phyloP scores from a whole-genome alignment of 2,888 invertebrate species.

The Arge pagana region DNA sequence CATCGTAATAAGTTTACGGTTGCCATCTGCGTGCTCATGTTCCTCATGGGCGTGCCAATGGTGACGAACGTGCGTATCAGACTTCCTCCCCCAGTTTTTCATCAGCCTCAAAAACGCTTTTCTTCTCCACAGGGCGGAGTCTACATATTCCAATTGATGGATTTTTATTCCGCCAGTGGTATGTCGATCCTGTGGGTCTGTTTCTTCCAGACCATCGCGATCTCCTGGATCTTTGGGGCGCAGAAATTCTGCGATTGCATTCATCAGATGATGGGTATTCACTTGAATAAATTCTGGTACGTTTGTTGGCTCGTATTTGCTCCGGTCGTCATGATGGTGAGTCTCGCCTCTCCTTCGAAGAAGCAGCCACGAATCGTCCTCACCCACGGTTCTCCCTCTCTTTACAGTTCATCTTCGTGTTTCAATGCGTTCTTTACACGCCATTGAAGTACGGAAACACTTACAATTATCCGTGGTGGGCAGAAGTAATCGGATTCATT shows the following conservation, averaged over 20 bases:
- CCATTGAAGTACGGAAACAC: slow-evolving; percentile 64
- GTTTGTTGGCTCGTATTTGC: slow-evolving; percentile 67
- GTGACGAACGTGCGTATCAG: slow-evolving; percentile 66
- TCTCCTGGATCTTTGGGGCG: slow-evolving; percentile 66
- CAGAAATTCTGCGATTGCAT: slow-evolving; percentile 65
- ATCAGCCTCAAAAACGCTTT: background rate
- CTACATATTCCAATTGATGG: slow-evolving; percentile 60
- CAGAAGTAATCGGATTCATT: slow-evolving; percentile 64
- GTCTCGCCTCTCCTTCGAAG: slow-evolving; percentile 37
- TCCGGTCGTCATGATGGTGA: slow-evolving; percentile 66
- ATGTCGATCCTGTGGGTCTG: slow-evolving; percentile 67
- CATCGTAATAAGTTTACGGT: slow-evolving; percentile 71
- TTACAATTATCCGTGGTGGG: slow-evolving; percentile 67
- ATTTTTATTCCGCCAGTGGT: slow-evolving; percentile 65
- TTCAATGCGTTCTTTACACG: slow-evolving; percentile 65
- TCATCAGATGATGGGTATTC: slow-evolving; percentile 67
- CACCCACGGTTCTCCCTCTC: slow-evolving; percentile 18
- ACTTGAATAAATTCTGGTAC: slow-evolving; percentile 62
- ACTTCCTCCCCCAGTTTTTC: too few relatives aligned
- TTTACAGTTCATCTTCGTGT: slow-evolving; percentile 66
- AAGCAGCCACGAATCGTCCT: background rate
- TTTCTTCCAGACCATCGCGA: slow-evolving; percentile 66
- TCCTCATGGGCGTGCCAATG: slow-evolving; percentile 66
- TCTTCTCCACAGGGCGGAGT: slow-evolving; percentile 57
- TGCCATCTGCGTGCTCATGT: slow-evolving; percentile 64